Percentiles rank a stretch among this genome's conserved stretches.
phyloP scores from a whole-genome alignment of 2,888 invertebrate genomes.

The Saturnia japonica region DNA sequence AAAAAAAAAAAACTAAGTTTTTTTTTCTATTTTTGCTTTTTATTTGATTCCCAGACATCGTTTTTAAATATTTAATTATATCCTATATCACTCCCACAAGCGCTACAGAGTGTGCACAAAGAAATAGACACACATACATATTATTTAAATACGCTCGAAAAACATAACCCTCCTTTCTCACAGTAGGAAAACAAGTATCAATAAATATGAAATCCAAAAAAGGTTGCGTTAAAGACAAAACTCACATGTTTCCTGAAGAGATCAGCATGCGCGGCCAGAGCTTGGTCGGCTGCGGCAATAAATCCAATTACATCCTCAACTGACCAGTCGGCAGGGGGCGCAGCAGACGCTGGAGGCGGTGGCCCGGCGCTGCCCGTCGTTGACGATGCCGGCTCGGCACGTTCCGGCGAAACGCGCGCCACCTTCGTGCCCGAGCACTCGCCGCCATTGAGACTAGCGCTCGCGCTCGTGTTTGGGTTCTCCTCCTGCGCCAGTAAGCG shows the following conservation, averaged over 20 bases:
- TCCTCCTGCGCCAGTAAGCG: slow-evolving; percentile 27
- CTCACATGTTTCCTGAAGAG: slow-evolving; percentile 96
- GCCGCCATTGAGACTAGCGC: slow-evolving; percentile 27
- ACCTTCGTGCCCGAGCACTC: slow-evolving; percentile 48
- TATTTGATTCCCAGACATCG: too few relatives aligned
- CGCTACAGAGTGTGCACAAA: too few relatives aligned
- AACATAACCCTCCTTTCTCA: too few relatives aligned
- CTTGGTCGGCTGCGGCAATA: slow-evolving; percentile 92
- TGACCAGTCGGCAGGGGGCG: slow-evolving; percentile 92
- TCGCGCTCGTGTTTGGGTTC: slow-evolving; percentile 27
- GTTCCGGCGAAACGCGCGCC: slow-evolving; percentile 80
- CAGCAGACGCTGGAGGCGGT: slow-evolving; percentile 63
- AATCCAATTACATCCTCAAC: slow-evolving; percentile 97
- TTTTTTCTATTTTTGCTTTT: too few relatives aligned
- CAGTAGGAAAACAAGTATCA: too few relatives aligned
- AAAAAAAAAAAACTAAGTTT: too few relatives aligned
- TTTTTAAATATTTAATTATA: too few relatives aligned
- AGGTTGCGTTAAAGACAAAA: slow-evolving; percentile 35
- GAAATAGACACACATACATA: too few relatives aligned
- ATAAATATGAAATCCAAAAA: too few relatives aligned
- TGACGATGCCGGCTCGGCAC: slow-evolving; percentile 86
- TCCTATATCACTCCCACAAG: too few relatives aligned
- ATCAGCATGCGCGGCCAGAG: slow-evolving; percentile 93
- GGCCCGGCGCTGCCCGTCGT: slow-evolving; percentile 74
- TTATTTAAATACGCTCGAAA: too few relatives aligned